These are phyloP conservation scores for Taphrorychus bicolor DNA, from an alignment of 2,888 invertebrate species.

Conservation along the genomic window DNA sequence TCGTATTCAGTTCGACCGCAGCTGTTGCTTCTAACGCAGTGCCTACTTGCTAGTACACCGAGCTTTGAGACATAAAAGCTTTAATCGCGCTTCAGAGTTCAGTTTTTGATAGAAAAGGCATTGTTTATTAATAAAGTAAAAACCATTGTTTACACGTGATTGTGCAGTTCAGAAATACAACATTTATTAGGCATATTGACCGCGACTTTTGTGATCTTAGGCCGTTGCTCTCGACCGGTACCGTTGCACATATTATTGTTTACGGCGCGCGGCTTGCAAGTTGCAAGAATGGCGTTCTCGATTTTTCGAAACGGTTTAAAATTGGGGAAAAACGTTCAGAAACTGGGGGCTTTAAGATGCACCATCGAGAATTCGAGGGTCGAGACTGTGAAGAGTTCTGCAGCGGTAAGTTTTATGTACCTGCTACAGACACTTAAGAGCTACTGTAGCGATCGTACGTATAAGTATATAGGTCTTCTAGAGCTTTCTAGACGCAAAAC, in stretches of 20 bases:
- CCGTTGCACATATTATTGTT: not conserved
- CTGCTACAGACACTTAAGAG: too few species aligned
- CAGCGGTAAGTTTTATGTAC: constrained; percentile 28
- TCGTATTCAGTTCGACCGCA: not conserved
- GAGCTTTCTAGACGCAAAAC: too few species aligned
- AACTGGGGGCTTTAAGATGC: constrained; percentile 53
- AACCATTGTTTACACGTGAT: too few species aligned
- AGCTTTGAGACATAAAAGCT: not conserved
- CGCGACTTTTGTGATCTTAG: not conserved
- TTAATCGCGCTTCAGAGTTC: not conserved
- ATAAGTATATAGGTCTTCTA: too few species aligned
- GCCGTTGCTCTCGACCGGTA: not conserved
- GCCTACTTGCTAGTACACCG: not conserved
- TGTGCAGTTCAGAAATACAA: too few species aligned
- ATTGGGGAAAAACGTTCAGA: constrained; percentile 56
- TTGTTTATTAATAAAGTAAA: too few species aligned
- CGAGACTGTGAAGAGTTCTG: constrained; percentile 52
- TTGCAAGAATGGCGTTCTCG: constrained; percentile 60
- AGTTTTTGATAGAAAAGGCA: too few species aligned
- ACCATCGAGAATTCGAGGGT: constrained; percentile 55
- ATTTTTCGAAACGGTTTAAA: constrained; percentile 60
- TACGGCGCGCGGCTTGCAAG: too few species aligned
- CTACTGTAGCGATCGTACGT: too few species aligned
- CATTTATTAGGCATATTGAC: not conserved
- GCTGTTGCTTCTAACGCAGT: not conserved